Percentiles rank a stretch among this genome's conserved stretches.
These are phyloP conservation scores for Solenodon paradoxus DNA, from an alignment of 2,113 vertebrate species.

Conservation along the genomic window DNA sequence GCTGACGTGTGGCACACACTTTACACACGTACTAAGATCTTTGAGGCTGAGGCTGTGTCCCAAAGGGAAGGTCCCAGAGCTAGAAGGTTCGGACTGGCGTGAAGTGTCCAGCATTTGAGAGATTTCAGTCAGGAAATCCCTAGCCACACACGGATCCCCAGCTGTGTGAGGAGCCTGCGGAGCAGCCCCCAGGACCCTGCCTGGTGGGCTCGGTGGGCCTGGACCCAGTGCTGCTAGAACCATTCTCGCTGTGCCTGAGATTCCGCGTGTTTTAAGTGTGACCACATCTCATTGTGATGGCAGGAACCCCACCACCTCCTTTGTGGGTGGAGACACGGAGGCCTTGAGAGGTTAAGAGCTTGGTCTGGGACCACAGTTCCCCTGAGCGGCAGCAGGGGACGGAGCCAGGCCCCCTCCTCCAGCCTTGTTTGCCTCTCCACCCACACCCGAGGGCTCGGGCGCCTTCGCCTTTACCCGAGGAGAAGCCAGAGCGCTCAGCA, in stretches of 20 bases:
- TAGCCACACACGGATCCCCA: not conserved
- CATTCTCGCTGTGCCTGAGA: rapidly evolving
- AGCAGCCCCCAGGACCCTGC: rapidly evolving
- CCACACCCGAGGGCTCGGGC: not conserved
- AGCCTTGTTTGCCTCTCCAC: not conserved
- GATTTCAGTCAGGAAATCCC: not conserved
- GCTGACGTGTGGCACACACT: rapidly evolving
- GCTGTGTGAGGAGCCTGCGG: too few relatives aligned
- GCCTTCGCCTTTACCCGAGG: not conserved
- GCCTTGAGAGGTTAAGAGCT: not conserved
- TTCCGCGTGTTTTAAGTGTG: rapidly evolving
- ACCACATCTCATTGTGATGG: not conserved
- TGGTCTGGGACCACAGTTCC: not conserved
- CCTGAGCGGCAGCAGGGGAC: not conserved
- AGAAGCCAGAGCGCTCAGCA: not conserved
- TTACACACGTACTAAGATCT: rapidly evolving
- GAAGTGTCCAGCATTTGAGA: not conserved
- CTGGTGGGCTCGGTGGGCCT: too few relatives aligned
- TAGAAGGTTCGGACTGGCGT: not conserved
- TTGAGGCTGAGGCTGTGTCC: not conserved
- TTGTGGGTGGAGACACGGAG: not conserved
- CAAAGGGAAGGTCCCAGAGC: not conserved
- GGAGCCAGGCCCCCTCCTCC: not conserved
- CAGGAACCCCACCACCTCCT: rapidly evolving
- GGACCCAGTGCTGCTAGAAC: rapidly evolving